Evolutionary conservation across 1,140 invertebrate genomes (phyloP).

Genomic region (Drosophila eugracilis): DNA sequence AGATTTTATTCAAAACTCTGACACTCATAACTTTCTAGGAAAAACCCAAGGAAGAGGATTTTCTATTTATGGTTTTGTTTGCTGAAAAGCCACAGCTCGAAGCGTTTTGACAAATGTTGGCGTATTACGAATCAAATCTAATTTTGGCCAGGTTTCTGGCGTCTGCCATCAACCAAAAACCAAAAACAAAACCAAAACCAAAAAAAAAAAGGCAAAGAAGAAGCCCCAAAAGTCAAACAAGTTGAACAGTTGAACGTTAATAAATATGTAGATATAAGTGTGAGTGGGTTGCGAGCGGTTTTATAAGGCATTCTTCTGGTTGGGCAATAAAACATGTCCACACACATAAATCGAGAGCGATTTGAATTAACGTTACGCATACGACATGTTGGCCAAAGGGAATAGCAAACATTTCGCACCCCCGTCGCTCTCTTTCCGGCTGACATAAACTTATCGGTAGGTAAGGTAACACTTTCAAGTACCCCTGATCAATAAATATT

Average conservation of each 20-base stretch:
- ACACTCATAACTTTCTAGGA: slow-evolving; percentile 43
- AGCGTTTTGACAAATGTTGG: slow-evolving; percentile 57
- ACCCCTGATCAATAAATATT: slow-evolving; percentile 49
- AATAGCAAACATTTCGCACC: slow-evolving; percentile 32
- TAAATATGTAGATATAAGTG: slow-evolving; percentile 1
- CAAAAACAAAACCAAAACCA: slow-evolving; percentile 19
- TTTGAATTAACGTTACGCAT: slow-evolving; percentile 50
- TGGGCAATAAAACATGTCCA: slow-evolving; percentile 48
- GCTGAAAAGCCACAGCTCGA: slow-evolving; percentile 13
- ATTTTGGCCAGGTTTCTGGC: slow-evolving; percentile 66
- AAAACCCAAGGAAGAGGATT: slow-evolving; percentile 36
- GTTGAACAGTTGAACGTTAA: slow-evolving; percentile 25
- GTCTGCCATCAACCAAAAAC: slow-evolving; percentile 28
- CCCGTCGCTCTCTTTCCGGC: slow-evolving; percentile 15
- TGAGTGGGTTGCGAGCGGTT: slow-evolving; percentile 40
- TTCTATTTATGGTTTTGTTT: slow-evolving; percentile 53
- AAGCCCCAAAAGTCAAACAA: slow-evolving; percentile 40
- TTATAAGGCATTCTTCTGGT: slow-evolving; percentile 38
- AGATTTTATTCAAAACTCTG: slow-evolving; percentile 9
- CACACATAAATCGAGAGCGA: slow-evolving; percentile 35
- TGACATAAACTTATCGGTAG: slow-evolving; percentile 43
- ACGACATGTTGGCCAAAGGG: slow-evolving; percentile 42
- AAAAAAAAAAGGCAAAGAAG: slow-evolving; percentile 11
- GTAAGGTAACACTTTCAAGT: slow-evolving; percentile 33
- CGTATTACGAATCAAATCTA: slow-evolving; percentile 77